Percentiles rank a stretch among this genome's conserved stretches.
Conservation (phyloP, 1,140 invertebrate genomes). For the Hyposmocoma kahamanoa region DNA sequence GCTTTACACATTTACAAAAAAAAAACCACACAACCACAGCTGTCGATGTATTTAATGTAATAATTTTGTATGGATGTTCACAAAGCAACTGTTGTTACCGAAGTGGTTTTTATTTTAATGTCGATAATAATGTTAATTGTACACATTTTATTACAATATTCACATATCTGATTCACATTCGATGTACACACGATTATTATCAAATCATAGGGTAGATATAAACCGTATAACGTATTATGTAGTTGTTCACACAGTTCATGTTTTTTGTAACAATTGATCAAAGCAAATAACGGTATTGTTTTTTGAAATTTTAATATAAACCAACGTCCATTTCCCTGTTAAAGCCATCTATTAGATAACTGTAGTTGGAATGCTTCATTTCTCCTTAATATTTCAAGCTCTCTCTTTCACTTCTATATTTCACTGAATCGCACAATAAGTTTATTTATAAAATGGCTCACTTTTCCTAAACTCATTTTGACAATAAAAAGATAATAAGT, state of each 20-base stretch:
- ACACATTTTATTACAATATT: constrained; percentile 16
- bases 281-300: constrained; percentile 31
- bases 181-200: constrained; percentile 31
- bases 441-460: constrained; percentile 73
- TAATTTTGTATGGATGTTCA: constrained; percentile 21
- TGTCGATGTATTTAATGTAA: constrained; percentile 47
- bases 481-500: neutral
- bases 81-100: constrained; percentile 17
- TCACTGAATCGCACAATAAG: constrained; percentile 67
- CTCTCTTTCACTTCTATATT: constrained; percentile 63
- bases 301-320: constrained; percentile 23
- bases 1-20: constrained; percentile 32
- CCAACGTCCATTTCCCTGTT: constrained; percentile 71
- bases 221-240: constrained; percentile 16
- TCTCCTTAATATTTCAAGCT: constrained; percentile 66
- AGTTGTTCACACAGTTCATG: constrained; percentile 24
- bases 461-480: constrained; percentile 62
- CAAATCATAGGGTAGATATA: constrained; percentile 19
- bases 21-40: constrained; percentile 24
- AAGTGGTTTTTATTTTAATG: constrained; percentile 13
- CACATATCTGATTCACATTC: constrained; percentile 37
- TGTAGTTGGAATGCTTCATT: constrained; percentile 71
- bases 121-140: too few relatives aligned
- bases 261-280: constrained; percentile 22
- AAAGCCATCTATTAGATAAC: constrained; percentile 68